Percentiles rank a stretch among this genome's conserved stretches.
These are phyloP conservation scores for Molossus alvarezi DNA, from an alignment of 2,797 vertebrate genomes.

Conservation along the genomic window DNA sequence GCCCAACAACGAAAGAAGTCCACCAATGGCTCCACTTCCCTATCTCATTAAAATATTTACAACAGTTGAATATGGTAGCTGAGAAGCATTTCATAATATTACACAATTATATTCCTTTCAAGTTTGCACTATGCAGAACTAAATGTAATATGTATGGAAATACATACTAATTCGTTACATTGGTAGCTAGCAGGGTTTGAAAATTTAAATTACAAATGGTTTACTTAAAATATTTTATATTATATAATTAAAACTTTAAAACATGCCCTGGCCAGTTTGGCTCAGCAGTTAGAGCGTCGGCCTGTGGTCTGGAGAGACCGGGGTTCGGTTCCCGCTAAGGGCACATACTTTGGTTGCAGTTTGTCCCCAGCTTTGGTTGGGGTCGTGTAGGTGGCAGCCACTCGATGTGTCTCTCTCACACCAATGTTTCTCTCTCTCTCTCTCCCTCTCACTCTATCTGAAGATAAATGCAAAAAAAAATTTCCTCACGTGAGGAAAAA, in stretches of 20 bases:
- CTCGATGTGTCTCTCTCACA: too few species aligned
- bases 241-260: conserved; percentile 14
- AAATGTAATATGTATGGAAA: not conserved
- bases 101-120: conserved; percentile 18
- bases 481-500: too few species aligned
- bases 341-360: too few species aligned
- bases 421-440: too few species aligned
- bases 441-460: too few species aligned
- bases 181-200: not conserved
- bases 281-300: too few species aligned
- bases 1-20: not conserved
- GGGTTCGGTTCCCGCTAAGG: too few species aligned
- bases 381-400: too few species aligned
- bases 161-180: conserved; percentile 32
- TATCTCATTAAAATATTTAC: not conserved
- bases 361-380: too few species aligned
- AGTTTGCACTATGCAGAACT: not conserved
- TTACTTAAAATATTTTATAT: conserved; percentile 4
- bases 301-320: too few species aligned
- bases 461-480: too few species aligned
- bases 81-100: not conserved
- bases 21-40: not conserved
- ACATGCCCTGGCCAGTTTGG: not conserved
- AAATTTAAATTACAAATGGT: not conserved
- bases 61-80: not conserved